Conservation (phyloP, 2,113 vertebrate species). For the Pholis gunnellus region DNA sequence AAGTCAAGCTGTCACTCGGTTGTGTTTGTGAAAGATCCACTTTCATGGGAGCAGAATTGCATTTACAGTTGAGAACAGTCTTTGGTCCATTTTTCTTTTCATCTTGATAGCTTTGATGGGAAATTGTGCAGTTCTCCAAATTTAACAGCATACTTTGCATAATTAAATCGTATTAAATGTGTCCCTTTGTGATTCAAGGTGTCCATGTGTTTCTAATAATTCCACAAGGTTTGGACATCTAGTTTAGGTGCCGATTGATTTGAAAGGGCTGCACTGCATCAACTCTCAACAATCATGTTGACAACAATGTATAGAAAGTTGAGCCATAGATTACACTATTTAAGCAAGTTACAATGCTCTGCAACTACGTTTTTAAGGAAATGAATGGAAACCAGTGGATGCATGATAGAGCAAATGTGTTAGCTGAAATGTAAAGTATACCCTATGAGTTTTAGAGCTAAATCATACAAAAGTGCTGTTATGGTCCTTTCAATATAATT, state of each 20-base stretch:
- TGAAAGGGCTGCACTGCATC: neutral
- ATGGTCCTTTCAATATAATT: neutral
- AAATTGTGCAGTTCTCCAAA: neutral
- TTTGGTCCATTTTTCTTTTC: neutral
- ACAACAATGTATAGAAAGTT: neutral
- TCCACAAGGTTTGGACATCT: neutral
- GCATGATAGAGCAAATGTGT: neutral
- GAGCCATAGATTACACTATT: no score
- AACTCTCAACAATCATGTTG: neutral
- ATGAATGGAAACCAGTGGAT: neutral
- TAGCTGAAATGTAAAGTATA: neutral
- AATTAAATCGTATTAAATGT: neutral
- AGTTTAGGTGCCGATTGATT: neutral
- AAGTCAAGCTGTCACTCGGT: slow-evolving; percentile 11
- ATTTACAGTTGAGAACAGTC: neutral
- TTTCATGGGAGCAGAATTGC: neutral
- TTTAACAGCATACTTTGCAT: neutral
- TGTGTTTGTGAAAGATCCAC: neutral
- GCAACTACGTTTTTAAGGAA: neutral
- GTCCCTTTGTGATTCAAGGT: neutral
- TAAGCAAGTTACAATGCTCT: neutral
- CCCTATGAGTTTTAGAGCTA: neutral
- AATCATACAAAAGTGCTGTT: neutral
- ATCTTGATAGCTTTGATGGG: neutral
- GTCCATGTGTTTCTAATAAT: neutral